Evolutionary conservation across 2,888 invertebrate genomes (phyloP), one percentile per base, ranked within the genome.

Genomic region (Acleris sparsana): DNA sequence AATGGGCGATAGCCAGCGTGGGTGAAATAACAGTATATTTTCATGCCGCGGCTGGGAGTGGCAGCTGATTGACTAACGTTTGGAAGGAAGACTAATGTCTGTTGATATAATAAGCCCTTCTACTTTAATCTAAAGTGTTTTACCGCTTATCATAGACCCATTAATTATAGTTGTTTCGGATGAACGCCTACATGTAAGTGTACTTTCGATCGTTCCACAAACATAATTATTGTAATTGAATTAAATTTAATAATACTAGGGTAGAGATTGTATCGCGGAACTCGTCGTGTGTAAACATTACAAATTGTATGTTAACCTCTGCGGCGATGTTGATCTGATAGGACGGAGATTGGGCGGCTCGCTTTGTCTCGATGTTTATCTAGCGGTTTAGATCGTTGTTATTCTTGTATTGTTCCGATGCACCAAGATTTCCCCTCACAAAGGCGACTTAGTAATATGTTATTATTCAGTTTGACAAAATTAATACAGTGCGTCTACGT

Each of bases 201-300:
- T 74, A 76, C 76, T 71, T 56, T 53, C 67, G 68, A 74, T 72
- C 75, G 75, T 76, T 79, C 79, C 77, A 82, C 81, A 84, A 86
- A 84, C 82, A 85, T 88, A 88, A 90, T 90, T 86, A 88, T 77
- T 82, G 86, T 90, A 90, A 92, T 92, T 89, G 91, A 89, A 88
- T 89, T 89, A 86, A 90, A 89, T 88, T 84, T 85, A 84, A 86
- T 89, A 89, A 89, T 88, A 78, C 80, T 79, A 80, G 83, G 80
- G 78, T 75, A 73, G 69, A 59, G 87, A 86, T 86, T 73, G 75
- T 81, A 87, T 87, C 84, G 77, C 69, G 64, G 75, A 58, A 60
- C 63, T 77, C 71, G 75, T 80, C 76, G 78, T 82, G 77, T 84
- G 84, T 89, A 89, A 88, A 91, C 87, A 88, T 76, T 68, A 67